A percentile compares a stretch with the other conserved stretches of the same genome.
Evolutionary conservation across 2,797 vertebrate species (phyloP).

Genomic region (Sebastolobus alascanus): DNA sequence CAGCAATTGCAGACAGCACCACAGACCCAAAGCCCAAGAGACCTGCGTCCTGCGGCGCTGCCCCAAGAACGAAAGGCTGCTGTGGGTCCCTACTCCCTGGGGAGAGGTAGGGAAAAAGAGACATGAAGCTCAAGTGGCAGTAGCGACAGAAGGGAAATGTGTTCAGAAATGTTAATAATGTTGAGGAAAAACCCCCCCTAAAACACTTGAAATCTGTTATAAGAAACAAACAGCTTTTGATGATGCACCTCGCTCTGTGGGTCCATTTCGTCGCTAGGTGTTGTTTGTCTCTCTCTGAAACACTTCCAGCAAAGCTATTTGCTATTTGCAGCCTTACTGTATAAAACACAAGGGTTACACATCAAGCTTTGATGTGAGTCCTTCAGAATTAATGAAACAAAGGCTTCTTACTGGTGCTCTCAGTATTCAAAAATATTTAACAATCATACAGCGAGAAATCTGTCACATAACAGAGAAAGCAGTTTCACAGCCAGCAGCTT

Average conservation of each 20-base stretch:
- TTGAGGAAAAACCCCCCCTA: not conserved
- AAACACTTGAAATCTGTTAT: not conserved
- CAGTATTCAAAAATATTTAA: slow-evolving; percentile 26
- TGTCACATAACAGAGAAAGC: slow-evolving; percentile 26
- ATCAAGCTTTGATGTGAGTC: slow-evolving; percentile 20
- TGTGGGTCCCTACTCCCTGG: slow-evolving; percentile 93
- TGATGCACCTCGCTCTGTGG: not conserved
- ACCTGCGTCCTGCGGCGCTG: slow-evolving; percentile 93
- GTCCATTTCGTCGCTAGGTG: not conserved
- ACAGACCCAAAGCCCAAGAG: slow-evolving; percentile 90
- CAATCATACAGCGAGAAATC: slow-evolving; percentile 30
- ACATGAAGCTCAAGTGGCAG: not conserved
- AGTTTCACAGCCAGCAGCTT: slow-evolving; percentile 29
- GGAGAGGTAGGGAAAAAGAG: slow-evolving; percentile 87
- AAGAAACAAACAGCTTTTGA: not conserved
- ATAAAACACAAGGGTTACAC: not conserved
- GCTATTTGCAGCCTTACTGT: not conserved
- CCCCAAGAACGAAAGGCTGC: slow-evolving; percentile 92
- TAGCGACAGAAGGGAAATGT: not conserved
- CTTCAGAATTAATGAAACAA: slow-evolving; percentile 11
- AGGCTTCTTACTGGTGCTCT: not conserved
- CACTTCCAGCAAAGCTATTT: not conserved
- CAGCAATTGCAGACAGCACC: slow-evolving; percentile 85
- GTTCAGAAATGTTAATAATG: not conserved
- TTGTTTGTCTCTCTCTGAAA: not conserved